Percentiles rank a stretch among this genome's conserved stretches.
These are phyloP conservation scores for Penelope pileata DNA, from an alignment of 2,113 vertebrate genomes.

Conservation along the genomic window DNA sequence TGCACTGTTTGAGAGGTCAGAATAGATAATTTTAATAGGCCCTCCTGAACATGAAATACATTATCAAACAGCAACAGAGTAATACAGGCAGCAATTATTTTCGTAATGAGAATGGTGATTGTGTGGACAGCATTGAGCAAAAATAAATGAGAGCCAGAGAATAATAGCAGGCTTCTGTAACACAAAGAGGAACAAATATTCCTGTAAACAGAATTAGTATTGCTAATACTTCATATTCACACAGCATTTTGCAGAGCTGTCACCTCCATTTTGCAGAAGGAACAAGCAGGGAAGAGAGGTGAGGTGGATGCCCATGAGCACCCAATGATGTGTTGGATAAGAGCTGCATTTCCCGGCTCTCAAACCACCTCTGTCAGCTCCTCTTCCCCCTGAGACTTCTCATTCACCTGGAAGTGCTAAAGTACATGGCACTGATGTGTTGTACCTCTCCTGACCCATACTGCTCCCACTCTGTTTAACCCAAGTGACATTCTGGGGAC, in stretches of 20 bases:
- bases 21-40: constrained; percentile 52
- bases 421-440: rapidly evolving
- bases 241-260: rapidly evolving
- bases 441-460: rapidly evolving
- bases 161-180: constrained; percentile 12
- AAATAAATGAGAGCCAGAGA: constrained; percentile 36
- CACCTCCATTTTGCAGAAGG: neutral
- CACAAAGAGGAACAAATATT: neutral
- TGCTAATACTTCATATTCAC: neutral
- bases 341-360: neutral
- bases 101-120: constrained; percentile 47
- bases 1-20: constrained; percentile 25
- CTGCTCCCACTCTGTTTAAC: rapidly evolving
- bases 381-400: neutral
- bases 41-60: constrained; percentile 46
- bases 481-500: too few relatives aligned
- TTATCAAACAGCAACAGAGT: constrained; percentile 41
- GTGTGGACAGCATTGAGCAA: neutral
- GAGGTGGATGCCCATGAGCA: neutral
- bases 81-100: constrained; percentile 54
- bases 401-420: neutral
- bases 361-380: neutral
- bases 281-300: neutral
- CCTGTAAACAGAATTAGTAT: neutral
- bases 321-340: rapidly evolving